Conservation (phyloP, 64 coral and sea anemone species). For the Orbicella faveolata region DNA sequence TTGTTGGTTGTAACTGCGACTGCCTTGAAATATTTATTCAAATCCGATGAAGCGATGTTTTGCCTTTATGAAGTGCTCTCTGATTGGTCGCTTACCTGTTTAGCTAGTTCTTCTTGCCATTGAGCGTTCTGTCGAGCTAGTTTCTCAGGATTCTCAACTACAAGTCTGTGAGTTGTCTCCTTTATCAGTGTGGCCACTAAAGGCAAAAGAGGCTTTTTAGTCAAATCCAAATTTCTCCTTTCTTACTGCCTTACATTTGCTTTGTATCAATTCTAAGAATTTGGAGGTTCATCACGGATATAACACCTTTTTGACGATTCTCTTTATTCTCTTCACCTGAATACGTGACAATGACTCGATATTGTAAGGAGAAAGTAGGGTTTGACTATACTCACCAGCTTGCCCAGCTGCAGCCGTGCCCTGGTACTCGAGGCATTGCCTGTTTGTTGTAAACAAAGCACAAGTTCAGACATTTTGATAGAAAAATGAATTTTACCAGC, state of each 20-base stretch:
- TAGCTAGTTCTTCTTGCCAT: background rate
- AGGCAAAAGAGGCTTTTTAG: background rate
- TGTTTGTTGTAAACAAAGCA: background rate
- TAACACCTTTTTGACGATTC: background rate
- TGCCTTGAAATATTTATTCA: too few relatives aligned
- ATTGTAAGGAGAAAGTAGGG: background rate
- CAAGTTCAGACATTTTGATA: too few relatives aligned
- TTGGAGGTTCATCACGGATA: background rate
- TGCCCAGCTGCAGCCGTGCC: background rate
- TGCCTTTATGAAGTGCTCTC: background rate
- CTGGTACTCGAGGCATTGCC: background rate
- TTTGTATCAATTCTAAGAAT: background rate
- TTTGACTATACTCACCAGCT: constrained; percentile 4
- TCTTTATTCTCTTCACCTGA: background rate
- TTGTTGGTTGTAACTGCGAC: too few relatives aligned
- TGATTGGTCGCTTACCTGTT: background rate
- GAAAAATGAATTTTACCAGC: too few relatives aligned
- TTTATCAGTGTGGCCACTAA: background rate
- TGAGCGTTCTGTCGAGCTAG: background rate
- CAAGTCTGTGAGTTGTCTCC: background rate
- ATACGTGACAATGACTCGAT: background rate
- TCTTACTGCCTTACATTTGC: background rate
- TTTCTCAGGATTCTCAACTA: background rate
- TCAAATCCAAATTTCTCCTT: background rate
- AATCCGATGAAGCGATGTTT: too few relatives aligned